Base-by-base conservation (phyloP, 2,113 vertebrate genomes). In the Phalacrocorax carbo region DNA sequence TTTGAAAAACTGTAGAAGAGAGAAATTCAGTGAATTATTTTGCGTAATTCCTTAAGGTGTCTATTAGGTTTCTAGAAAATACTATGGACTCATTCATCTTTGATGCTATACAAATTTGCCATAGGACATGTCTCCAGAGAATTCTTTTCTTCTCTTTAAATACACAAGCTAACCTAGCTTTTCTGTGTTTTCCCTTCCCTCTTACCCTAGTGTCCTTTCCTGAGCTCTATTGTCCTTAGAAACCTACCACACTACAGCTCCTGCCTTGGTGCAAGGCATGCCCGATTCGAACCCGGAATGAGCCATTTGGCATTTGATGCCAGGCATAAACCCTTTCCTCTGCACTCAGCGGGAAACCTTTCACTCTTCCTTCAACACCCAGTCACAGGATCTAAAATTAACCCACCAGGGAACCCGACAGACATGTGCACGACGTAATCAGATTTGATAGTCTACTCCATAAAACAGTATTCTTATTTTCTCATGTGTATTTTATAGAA, bases 141-240 rank as follows among this genome's bases (percentile, higher is more conserved):
- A 78, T 55, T 66, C 22, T 44, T 82, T 71, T 83, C 55, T 52
- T 78, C 36, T 44, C 4, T 23, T 57, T 81, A 65, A 76, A 27
- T 66, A 57, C 10, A 55, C 10, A 36, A 0, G 0, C 19, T 65
- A 48, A 49, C 16, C 4, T 52, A 65, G 7, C 3, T 60, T 85
- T 89, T 69, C 21, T 55, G 20, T 22, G 17, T 69, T 82, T 76
- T 60, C 29, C 27, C 34, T 83, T 84, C 5, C 15, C 11, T 57
- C 40, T 60, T 94, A 65, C 40, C 13, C 36, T 36, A 32, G 14
- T 14, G 70, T 72, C 3, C 1, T 78, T 72, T 89, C 36, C 62
- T 75, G 48, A 48, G 15, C 23, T 60, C 32, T 71, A 1, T 9
- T 68, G 36, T 48, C 32, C 38, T 52, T 57, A 69, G 44, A 69